Evolutionary conservation across 2,888 invertebrate species (phyloP).

Genomic region (Autographa gamma): DNA sequence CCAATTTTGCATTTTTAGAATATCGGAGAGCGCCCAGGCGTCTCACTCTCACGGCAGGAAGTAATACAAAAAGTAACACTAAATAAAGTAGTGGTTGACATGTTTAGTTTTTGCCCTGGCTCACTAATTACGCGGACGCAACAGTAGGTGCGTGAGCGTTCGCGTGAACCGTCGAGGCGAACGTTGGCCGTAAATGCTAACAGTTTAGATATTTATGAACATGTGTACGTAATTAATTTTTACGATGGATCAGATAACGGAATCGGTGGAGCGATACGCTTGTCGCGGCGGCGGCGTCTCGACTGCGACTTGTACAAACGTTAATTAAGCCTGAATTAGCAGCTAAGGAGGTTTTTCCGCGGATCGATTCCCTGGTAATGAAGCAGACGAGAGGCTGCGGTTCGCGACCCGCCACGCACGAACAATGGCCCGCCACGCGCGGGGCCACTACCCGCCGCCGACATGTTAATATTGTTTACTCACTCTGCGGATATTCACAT

Average conservation of each 20-base stretch:
- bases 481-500: constrained; percentile 56
- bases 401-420: constrained; percentile 60
- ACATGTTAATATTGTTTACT: constrained; percentile 70
- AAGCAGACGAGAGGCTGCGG: constrained; percentile 58
- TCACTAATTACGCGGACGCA: constrained; percentile 77
- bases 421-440: constrained; percentile 67
- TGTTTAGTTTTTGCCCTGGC: constrained; percentile 78
- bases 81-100: constrained; percentile 86
- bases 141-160: constrained; percentile 75
- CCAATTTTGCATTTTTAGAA: constrained; percentile 88
- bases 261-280: constrained; percentile 83
- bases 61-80: constrained; percentile 84
- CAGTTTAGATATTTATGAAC: constrained; percentile 88
- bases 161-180: constrained; percentile 77
- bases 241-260: constrained; percentile 87
- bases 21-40: constrained; percentile 81
- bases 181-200: constrained; percentile 83
- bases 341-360: constrained; percentile 68
- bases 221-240: constrained; percentile 89
- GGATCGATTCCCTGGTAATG: constrained; percentile 63
- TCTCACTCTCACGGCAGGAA: constrained; percentile 84
- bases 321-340: constrained; percentile 80
- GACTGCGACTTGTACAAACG: constrained; percentile 73
- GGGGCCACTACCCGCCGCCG: constrained; percentile 43
- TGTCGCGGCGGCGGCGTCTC: constrained; percentile 77